Evolutionary conservation across 1,140 invertebrate species (phyloP), one percentile per base, ranked within the genome.

Genomic region (Odontomachus brunneus): DNA sequence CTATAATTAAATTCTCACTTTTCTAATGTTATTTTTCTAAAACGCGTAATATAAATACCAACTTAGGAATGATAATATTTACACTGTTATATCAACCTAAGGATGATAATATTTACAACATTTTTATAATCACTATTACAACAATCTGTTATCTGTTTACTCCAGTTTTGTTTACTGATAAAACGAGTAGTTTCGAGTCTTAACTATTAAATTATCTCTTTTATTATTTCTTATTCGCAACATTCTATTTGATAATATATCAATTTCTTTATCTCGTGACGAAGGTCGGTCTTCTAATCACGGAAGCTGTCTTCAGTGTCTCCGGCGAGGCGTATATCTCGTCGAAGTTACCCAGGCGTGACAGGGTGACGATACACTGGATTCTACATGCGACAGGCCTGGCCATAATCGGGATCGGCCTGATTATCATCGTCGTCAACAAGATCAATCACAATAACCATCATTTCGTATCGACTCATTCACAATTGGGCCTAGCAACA

Each of bases 281-380:
- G 4, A 44, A 80, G 93, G 91, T 91, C 0, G 92, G 91, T 15
- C 84, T 94, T 1, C 62, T 94, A 9, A 74, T 92, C 24, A 73
- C 82, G 1, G 93, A 94, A 81, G 93, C 89, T 5, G 88, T 94
- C 0, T 93, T 92, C 83, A 57, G 78, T 3, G 89, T 94, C 22
- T 93, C 92, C 22, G 93, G 93, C 3, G 93, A 94, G 15, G 88
- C 89, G 0, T 88, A 90, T 44, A 2, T 92, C 5, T 71, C 83
- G 7, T 86, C 83, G 29, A 92, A 89, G 49, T 0, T 93, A 0
- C 76, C 90, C 0, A 87, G 92, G 14, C 4, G 29, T 0, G 90
- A 83, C 44, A 84, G 93, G 14, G 83, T 93, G 1, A 92, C 87
- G 7, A 67, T 93, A 17, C 93, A 94, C 72, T 94, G 92, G 93